Percentiles rank a stretch among this genome's conserved stretches.
Evolutionary conservation across 1,140 invertebrate genomes (phyloP).

Genomic region (Zophobas atratus): DNA sequence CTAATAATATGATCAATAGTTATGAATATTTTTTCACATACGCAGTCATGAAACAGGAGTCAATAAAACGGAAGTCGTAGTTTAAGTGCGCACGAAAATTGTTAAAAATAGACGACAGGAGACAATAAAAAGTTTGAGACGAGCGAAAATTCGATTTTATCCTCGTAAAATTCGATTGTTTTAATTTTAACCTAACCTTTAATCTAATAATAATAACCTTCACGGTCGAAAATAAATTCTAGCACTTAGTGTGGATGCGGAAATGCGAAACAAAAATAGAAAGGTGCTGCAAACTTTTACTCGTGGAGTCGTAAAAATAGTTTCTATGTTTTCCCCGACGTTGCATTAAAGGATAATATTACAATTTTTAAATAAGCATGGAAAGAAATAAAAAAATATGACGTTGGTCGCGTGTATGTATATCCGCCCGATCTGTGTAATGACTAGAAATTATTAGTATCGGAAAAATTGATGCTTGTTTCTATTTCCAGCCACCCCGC

Average conservation of each 20-base stretch:
- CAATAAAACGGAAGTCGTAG: constrained; percentile 3
- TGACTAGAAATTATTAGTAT: too few relatives aligned
- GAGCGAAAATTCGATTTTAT: constrained; percentile 4
- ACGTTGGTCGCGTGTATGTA: too few relatives aligned
- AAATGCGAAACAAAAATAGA: neutral
- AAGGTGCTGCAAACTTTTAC: neutral
- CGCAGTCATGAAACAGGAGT: neutral
- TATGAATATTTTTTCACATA: neutral
- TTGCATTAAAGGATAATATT: too few relatives aligned
- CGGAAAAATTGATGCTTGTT: neutral
- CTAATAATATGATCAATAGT: too few relatives aligned
- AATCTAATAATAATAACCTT: constrained; percentile 24
- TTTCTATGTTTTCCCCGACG: too few relatives aligned
- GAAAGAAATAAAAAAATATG: too few relatives aligned
- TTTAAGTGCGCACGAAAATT: constrained; percentile 1
- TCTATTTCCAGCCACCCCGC: neutral
- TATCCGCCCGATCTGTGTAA: too few relatives aligned
- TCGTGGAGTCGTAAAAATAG: neutral
- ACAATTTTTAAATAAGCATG: too few relatives aligned
- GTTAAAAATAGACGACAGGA: constrained; percentile 1
- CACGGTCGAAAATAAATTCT: constrained; percentile 13
- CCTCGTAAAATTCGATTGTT: constrained; percentile 25
- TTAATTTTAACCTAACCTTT: constrained; percentile 29
- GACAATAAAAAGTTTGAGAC: neutral
- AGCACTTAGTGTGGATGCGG: neutral